Evolutionary conservation across 2,113 vertebrate species (phyloP).

Genomic region (Daubentonia madagascariensis): DNA sequence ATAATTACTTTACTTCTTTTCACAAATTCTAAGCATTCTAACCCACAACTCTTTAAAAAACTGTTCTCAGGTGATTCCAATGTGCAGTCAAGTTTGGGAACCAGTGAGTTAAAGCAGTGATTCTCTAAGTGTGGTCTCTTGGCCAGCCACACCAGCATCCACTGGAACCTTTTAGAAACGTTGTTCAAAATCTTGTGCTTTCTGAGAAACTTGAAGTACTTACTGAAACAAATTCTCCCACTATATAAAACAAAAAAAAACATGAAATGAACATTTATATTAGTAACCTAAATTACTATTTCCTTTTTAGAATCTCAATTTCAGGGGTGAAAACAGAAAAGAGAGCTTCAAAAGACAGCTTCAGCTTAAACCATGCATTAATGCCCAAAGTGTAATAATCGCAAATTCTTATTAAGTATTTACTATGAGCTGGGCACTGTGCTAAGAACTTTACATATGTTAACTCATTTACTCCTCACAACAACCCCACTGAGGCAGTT

Average conservation of each 20-base stretch:
- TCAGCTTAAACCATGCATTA: neutral
- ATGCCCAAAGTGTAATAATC: neutral
- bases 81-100: neutral
- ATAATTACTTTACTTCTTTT: neutral
- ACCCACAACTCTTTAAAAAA: neutral
- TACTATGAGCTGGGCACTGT: neutral
- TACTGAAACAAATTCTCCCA: constrained; percentile 14
- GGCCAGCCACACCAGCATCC: neutral
- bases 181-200: neutral
- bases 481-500: too few relatives aligned
- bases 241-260: neutral
- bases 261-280: neutral
- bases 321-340: constrained; percentile 9
- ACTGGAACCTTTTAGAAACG: neutral
- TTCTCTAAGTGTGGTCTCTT: neutral
- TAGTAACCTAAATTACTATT: neutral
- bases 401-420: neutral
- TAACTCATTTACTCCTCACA: neutral
- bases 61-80: neutral
- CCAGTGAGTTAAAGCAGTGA: neutral
- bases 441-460: neutral
- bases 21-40: neutral
- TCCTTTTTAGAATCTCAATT: neutral
- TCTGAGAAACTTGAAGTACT: constrained; percentile 22
- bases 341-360: neutral